These are phyloP conservation scores for Augiades crinisus DNA, from an alignment of 2,888 invertebrate genomes.

Conservation along the genomic window DNA sequence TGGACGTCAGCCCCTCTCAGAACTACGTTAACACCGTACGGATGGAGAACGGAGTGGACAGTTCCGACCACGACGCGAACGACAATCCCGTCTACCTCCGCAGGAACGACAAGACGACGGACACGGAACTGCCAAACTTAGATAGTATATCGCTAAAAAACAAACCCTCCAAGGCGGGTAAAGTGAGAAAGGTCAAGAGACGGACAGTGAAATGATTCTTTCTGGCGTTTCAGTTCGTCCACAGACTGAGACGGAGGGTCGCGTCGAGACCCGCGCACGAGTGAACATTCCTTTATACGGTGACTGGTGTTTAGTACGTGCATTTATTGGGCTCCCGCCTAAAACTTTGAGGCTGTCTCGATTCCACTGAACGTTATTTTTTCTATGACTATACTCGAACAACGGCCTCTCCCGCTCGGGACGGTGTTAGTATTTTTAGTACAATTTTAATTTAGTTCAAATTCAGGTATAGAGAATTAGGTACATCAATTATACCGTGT, in stretches of 20 bases:
- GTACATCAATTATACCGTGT: constrained; percentile 45
- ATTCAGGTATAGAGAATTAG: constrained; percentile 56
- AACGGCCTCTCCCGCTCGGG: constrained; percentile 39
- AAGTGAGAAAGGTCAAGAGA: constrained; percentile 61
- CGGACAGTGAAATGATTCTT: constrained; percentile 76
- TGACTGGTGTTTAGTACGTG: constrained; percentile 61
- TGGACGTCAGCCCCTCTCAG: constrained; percentile 40
- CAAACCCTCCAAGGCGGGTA: constrained; percentile 54
- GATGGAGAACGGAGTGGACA: constrained; percentile 66
- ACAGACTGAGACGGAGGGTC: constrained; percentile 51
- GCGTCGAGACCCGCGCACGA: constrained; percentile 37
- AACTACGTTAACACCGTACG: constrained; percentile 47
- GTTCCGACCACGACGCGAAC: constrained; percentile 65
- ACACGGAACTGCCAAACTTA: constrained; percentile 58
- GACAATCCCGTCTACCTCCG: constrained; percentile 49
- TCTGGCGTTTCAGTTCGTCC: constrained; percentile 69
- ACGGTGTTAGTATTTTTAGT: constrained; percentile 66
- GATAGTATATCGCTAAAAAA: constrained; percentile 63
- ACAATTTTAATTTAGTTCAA: constrained; percentile 70
- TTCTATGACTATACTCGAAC: constrained; percentile 48
- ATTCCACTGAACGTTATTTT: constrained; percentile 41
- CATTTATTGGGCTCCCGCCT: constrained; percentile 49
- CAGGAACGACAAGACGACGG: constrained; percentile 32
- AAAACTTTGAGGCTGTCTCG: constrained; percentile 14
- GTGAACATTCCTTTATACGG: constrained; percentile 61